Conservation (phyloP, 2,113 vertebrate genomes). For the Sarotherodon lohbergeri region DNA sequence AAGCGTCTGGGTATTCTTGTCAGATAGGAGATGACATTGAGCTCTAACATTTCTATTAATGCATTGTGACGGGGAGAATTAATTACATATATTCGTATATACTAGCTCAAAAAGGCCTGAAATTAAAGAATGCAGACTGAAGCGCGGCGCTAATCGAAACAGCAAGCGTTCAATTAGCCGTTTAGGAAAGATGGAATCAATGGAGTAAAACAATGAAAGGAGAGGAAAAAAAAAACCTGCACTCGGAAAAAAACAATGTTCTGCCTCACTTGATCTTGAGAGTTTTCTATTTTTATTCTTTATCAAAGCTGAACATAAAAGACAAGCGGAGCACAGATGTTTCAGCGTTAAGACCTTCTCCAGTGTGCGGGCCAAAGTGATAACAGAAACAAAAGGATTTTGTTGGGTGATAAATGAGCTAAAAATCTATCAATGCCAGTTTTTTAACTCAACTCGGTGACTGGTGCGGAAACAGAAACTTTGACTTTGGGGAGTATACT, state of each 20-base stretch:
- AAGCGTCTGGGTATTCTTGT: slow-evolving; percentile 20
- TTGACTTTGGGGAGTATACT: neutral
- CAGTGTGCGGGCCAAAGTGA: neutral
- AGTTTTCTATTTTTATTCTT: slow-evolving; percentile 43
- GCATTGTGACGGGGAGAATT: slow-evolving; percentile 26
- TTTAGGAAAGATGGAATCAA: slow-evolving; percentile 39
- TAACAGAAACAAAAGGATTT: slow-evolving; percentile 1
- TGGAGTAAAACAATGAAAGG: slow-evolving; percentile 33
- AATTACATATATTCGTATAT: slow-evolving; percentile 44
- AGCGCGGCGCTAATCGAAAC: slow-evolving; percentile 17
- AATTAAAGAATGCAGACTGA: slow-evolving; percentile 39
- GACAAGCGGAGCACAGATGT: neutral
- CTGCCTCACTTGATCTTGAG: slow-evolving; percentile 14
- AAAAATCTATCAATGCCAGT: slow-evolving; percentile 5
- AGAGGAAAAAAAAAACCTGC: neutral
- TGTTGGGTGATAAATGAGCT: slow-evolving; percentile 18
- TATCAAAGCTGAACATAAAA: slow-evolving; percentile 32
- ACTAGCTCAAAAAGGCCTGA: slow-evolving; percentile 37
- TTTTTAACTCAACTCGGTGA: neutral
- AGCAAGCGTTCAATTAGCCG: slow-evolving; percentile 38
- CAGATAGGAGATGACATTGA: slow-evolving; percentile 24
- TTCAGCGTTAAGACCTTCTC: neutral
- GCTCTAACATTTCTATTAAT: slow-evolving; percentile 37
- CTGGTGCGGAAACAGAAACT: neutral
- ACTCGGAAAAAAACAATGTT: neutral